Base-by-base conservation (phyloP, 2,797 vertebrate species). In the Brachymystax lenok region DNA sequence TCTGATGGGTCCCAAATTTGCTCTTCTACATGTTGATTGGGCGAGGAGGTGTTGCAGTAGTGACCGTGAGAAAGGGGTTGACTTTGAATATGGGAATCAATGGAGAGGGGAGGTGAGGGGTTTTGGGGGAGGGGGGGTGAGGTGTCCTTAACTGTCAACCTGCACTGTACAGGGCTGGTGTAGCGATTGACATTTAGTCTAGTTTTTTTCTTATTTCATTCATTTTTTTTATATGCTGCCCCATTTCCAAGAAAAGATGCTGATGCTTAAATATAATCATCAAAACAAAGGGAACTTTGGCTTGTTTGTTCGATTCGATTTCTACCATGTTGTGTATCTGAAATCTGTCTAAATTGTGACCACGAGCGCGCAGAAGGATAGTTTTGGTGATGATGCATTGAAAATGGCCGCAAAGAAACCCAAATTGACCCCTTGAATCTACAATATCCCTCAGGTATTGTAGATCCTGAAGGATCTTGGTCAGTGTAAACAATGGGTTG, bases 261-360 rank as follows among this genome's bases (percentile, higher is more conserved):
- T 90, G 89, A 93, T 94, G 91, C 92, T 95, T 83, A 95, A 95
- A 94, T 95, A 95, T 95, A 95, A 93, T 89, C 88, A 89, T 91
- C 86, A 89, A 93, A 94, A 90, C 86, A 89, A 92, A 88, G 86
- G 82, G 81, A 85, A 68, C 73, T 82, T 54, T 69, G 81, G 77
- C 30, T 77, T 69, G 52, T 61, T 77, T 69, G 17, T 69, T 74
- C 24, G 79, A 16, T 33, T 72, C 21, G 4, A 6, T 64, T 70
- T 63, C 21, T 24, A 63, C 59, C 8, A 63, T 63, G 21, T 27
- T 63, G 2, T 61, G 10, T 63, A 27, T 63, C 2, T 63, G 56
- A n/a, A 59, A 8, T 59, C n/a, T 63, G 40, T 46, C 40, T 46
- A 46, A 40, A 40, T 21, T 63, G 6, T 63, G 21, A 61, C 59